Conservation (phyloP, 2,888 invertebrate genomes). For the Xestia rhomboidea region DNA sequence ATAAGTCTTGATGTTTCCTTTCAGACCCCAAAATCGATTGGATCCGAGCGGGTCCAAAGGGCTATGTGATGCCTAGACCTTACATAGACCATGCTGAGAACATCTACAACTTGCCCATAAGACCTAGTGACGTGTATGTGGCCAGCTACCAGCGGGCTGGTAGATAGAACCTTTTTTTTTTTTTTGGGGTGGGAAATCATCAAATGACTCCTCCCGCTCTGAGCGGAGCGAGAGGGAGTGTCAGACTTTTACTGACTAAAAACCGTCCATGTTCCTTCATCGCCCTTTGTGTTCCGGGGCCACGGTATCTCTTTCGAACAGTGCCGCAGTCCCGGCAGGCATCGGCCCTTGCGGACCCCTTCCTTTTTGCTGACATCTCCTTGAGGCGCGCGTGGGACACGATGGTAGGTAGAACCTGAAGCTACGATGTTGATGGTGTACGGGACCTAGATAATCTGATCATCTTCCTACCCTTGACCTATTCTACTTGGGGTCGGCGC, state of each 20-base stretch:
- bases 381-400: no score
- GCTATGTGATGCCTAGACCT: constrained; percentile 39
- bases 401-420: constrained; percentile 76
- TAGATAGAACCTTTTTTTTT: constrained; percentile 72
- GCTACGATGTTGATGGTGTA: not conserved
- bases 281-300: no score
- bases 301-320: no score
- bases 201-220: no score
- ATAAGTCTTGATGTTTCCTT: constrained; percentile 8
- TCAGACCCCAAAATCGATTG: constrained; percentile 33
- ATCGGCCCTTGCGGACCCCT: no score
- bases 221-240: no score
- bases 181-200: no score
- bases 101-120: constrained; percentile 92
- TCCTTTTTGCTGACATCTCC: no score
- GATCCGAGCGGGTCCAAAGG: constrained; percentile 39
- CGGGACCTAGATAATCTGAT: not conserved
- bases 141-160: constrained; percentile 93
- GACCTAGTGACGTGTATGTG: constrained; percentile 92
- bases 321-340: constrained; percentile 50
- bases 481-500: not conserved
- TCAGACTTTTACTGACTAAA: no score
- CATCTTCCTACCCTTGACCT: not conserved
- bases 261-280: no score
- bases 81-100: constrained; percentile 85